A percentile compares a stretch with the other conserved stretches of the same genome.
phyloP scores from a whole-genome alignment of 2,113 vertebrate species.

The Numenius arquata region DNA sequence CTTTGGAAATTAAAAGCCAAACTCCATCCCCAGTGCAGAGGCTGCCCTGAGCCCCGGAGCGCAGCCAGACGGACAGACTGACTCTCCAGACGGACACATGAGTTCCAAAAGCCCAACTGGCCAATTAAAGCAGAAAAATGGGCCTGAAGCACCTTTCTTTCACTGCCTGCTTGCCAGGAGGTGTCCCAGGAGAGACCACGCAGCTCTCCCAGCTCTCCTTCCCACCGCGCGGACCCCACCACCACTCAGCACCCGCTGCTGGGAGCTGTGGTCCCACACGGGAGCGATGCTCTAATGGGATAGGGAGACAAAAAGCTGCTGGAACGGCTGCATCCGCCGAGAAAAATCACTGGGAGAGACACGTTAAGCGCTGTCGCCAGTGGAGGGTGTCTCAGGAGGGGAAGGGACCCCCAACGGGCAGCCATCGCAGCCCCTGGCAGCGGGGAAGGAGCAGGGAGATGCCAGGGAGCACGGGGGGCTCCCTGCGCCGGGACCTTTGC shows the following conservation, averaged over 20 bases:
- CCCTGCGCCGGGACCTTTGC: not conserved
- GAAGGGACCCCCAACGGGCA: accelerated
- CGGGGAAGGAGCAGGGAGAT: accelerated
- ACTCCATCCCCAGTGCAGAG: not conserved
- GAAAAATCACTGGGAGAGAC: not conserved
- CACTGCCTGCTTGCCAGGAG: accelerated
- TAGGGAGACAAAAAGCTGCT: not conserved
- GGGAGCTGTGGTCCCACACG: accelerated
- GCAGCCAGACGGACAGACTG: accelerated
- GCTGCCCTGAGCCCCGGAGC: not conserved
- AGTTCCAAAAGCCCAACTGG: not conserved
- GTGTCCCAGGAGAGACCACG: accelerated
- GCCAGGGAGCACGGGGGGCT: accelerated
- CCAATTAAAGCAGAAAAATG: not conserved
- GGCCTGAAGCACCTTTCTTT: not conserved
- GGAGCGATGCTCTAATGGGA: not conserved
- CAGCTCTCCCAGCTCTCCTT: not conserved
- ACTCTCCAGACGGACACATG: accelerated
- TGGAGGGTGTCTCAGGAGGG: accelerated
- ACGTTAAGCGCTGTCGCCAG: accelerated
- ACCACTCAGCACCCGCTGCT: not conserved
- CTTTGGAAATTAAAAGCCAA: not conserved
- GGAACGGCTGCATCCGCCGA: not conserved
- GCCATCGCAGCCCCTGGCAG: accelerated
- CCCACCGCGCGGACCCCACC: not conserved